A percentile compares a stretch with the other conserved stretches of the same genome.
These are phyloP conservation scores for Cyphomyrus discorhynchus DNA, from an alignment of 2,113 vertebrate genomes.

Conservation along the genomic window DNA sequence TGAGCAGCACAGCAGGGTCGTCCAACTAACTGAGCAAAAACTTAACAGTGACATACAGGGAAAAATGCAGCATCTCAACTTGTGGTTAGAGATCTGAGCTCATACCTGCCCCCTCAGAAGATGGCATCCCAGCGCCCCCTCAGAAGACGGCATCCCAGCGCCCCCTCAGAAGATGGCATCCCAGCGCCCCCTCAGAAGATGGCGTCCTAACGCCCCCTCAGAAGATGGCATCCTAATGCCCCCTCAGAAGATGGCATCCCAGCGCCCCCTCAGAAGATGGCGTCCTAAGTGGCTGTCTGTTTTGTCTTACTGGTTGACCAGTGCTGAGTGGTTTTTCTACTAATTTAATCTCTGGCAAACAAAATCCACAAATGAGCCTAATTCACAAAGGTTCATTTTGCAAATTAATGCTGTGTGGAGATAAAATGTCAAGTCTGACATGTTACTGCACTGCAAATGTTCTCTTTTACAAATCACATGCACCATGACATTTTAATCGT, in stretches of 20 bases:
- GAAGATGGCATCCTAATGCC: too few species aligned
- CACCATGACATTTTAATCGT: neutral
- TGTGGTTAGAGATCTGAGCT: neutral
- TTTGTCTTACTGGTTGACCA: neutral
- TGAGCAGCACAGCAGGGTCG: neutral
- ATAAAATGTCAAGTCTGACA: neutral
- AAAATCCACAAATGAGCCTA: neutral
- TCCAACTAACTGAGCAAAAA: neutral
- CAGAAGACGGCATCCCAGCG: neutral
- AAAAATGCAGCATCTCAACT: neutral
- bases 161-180: neutral
- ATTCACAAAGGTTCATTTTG: neutral
- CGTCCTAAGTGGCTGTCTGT: neutral
- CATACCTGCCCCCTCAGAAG: neutral
- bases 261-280: neutral
- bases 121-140: too few species aligned
- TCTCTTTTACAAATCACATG: neutral
- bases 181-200: too few species aligned
- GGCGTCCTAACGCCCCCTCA: too few species aligned
- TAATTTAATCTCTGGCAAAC: neutral
- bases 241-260: too few species aligned
- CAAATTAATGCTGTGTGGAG: neutral
- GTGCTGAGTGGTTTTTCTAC: neutral
- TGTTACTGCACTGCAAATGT: neutral
- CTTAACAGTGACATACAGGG: neutral